Evolutionary conservation across 2,888 invertebrate genomes (phyloP), one percentile per base, ranked within the genome.

Genomic region (Aplocera efformata): DNA sequence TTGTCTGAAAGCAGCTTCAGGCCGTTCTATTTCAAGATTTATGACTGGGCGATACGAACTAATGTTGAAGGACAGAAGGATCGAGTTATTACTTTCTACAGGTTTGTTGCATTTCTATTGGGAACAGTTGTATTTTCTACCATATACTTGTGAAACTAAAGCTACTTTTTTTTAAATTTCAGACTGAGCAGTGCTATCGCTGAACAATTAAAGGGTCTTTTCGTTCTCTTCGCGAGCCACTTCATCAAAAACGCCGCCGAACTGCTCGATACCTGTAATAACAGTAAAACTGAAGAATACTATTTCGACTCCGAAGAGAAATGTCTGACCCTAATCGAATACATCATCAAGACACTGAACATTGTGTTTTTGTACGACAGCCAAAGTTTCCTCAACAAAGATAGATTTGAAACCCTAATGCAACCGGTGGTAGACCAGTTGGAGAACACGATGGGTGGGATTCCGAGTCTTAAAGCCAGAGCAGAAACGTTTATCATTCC

Each of bases 351-450:
- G 59, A 96, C 96, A 1, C 79, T 98, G 7, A 88, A 91, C 35
- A 90, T 92, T 11, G 92, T 97, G 0, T 98, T 97, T 69, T 78
- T 92, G 33, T 93, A 97, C 58, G 96, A 97, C 67, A 93, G 91
- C 31, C 94, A 94, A 50, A 93, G 93, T 60, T 97, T 97, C 67
- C 80, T 97, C 0, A 96, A 93, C 65, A 93, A 94, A 53, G 95
- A 96, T 52, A 88, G 95, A 32, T 98, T 98, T 73, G 94, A 96
- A 51, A 89, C 92, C 0, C 76, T 98, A 0, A 92, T 96, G 91
- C 94, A 94, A 50, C 96, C 97, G 0, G 82, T 98, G 7, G 94
- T 97, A 0, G 96, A 98, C 74, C 97, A 98, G 80, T 67, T 96
- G 39, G 96, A 96, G 66, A 96, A 96, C 66, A 90, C 89, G 1